Base-by-base conservation (phyloP, 2,888 invertebrate species). In the Phyllotreta striolata region DNA sequence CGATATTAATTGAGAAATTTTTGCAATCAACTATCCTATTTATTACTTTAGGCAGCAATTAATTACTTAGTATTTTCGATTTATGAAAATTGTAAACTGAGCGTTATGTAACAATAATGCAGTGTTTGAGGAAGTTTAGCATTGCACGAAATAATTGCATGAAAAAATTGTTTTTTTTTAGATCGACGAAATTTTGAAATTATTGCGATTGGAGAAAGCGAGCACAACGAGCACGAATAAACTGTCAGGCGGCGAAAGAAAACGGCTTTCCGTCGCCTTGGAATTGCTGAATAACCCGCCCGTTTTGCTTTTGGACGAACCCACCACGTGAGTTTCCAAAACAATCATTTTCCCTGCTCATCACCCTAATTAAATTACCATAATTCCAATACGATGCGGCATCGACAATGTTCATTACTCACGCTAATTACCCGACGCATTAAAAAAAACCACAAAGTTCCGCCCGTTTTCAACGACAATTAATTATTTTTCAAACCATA, bases 201-300 rank as follows among this genome's bases (percentile, higher is more conserved):
- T 92, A 63, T 80, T 98, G 67, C 87, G 95, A 72, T 83, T 98
- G 69, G 86, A 83, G 35, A 88, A 88, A 66, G 87, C 92, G 5
- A 87, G 86, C 74, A 83, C 92, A 73, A 96, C 96, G 0, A 80
- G 87, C 43, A 89, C 92, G 0, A 86, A 87, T 66, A 85, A 83
- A 56, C 83, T 98, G 24, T 96, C 96, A 0, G 97, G 97, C 0
- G 98, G 98, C 0, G 96, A 98, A 82, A 87, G 88, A 66, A 98
- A 98, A 79, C 85, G 97, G 34, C 84, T 98, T n/a, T 93, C 95
- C 0, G 95, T 98, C 47, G 97, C 96, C 0, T 81, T 96, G 66
- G 98, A 98, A 79, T 84, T 98, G 34, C 89, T 95, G 56, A 96
- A 96, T 81, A 97, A 98, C 81, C 98, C 97, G 1, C 96, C 97